Evolutionary conservation across 2,797 vertebrate genomes (phyloP).

Genomic region (Sternotherus odoratus): DNA sequence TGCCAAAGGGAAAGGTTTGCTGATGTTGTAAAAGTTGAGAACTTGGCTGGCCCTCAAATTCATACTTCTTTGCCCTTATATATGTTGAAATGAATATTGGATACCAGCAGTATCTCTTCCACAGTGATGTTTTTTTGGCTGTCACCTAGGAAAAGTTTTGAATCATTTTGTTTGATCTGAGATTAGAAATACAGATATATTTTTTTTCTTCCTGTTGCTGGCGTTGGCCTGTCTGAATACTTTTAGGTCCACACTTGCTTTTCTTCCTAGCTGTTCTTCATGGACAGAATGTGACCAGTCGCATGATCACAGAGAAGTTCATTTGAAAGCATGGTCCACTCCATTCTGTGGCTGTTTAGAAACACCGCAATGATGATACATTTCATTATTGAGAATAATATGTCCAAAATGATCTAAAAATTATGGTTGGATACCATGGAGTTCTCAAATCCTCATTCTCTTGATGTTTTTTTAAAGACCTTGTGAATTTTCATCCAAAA

Average conservation of each 20-base stretch:
- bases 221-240: not conserved
- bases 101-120: constrained; percentile 2
- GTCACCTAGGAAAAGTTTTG: not conserved
- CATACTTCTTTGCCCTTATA: not conserved
- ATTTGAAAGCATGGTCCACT: not conserved
- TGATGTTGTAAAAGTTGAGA: constrained; percentile 21
- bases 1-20: not conserved
- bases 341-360: not conserved
- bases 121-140: constrained; percentile 8
- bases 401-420: constrained; percentile 29
- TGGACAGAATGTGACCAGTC: not conserved
- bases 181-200: not conserved
- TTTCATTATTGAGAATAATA: not conserved
- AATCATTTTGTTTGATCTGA: constrained; percentile 23
- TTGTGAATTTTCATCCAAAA: not conserved
- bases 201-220: not conserved
- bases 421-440: not conserved
- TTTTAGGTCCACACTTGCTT: not conserved
- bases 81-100: not conserved
- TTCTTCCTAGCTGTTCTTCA: not conserved
- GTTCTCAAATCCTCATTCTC: not conserved
- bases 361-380: not conserved
- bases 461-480: constrained; percentile 4
- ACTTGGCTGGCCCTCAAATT: accelerated
- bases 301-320: not conserved